Evolutionary conservation across 2,797 vertebrate genomes (phyloP).

Genomic region (Bovichtus diacanthus): DNA sequence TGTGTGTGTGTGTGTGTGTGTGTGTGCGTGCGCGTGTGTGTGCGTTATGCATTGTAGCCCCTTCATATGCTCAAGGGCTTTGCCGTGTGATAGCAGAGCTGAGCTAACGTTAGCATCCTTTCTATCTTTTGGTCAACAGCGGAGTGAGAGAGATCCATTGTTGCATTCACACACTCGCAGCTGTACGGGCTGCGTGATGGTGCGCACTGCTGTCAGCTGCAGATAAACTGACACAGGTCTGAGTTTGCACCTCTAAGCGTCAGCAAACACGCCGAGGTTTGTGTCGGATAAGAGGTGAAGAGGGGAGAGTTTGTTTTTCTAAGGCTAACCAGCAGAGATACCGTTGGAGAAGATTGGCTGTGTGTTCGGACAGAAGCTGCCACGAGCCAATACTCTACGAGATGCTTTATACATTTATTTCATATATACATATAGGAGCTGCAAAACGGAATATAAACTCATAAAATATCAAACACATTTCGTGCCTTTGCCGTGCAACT

Average conservation of each 20-base stretch:
- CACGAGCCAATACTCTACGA: not conserved
- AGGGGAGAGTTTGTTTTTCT: slow-evolving; percentile 44
- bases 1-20: slow-evolving; percentile 40
- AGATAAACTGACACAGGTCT: slow-evolving; percentile 62
- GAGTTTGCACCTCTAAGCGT: slow-evolving; percentile 55
- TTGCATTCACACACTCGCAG: slow-evolving; percentile 35
- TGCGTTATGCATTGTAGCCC: slow-evolving; percentile 59
- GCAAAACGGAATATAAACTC: not conserved
- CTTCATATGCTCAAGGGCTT: slow-evolving; percentile 64
- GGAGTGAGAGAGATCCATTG: slow-evolving; percentile 35
- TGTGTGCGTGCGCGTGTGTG: slow-evolving; percentile 41
- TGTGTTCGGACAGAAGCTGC: not conserved
- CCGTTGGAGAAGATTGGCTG: not conserved
- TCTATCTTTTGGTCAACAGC: slow-evolving; percentile 63
- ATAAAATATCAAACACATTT: not conserved
- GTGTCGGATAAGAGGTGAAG: slow-evolving; percentile 22
- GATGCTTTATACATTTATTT: too few relatives aligned
- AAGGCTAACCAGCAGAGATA: slow-evolving; percentile 41
- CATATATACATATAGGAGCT: too few relatives aligned
- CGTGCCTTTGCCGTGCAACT: not conserved
- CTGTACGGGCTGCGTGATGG: slow-evolving; percentile 17
- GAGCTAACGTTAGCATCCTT: slow-evolving; percentile 73
- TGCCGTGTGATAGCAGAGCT: slow-evolving; percentile 54
- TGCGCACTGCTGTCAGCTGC: slow-evolving; percentile 40
- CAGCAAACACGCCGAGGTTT: slow-evolving; percentile 47